phyloP scores from a whole-genome alignment of 2,797 vertebrate species.

The Hozukius guyotensis region DNA sequence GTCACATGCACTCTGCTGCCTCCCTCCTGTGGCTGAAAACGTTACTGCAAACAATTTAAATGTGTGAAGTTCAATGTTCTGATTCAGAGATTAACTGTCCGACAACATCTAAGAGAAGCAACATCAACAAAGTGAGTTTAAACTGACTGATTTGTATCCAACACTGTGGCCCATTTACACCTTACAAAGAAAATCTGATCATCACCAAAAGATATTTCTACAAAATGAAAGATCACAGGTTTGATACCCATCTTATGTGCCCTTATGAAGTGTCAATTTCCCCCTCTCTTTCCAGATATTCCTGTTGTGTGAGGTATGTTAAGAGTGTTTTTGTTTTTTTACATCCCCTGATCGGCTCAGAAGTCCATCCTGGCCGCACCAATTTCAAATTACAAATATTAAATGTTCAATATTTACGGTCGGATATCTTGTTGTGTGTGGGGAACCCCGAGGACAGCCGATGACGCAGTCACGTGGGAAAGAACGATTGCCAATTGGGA shows the following conservation, averaged over 20 bases:
- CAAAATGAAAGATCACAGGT: not conserved
- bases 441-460: no score
- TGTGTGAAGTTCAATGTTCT: not conserved
- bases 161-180: not conserved
- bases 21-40: slow-evolving; percentile 47
- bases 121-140: not conserved
- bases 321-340: no score
- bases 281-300: no score
- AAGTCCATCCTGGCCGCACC: no score
- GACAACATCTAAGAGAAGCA: not conserved
- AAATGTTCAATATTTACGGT: no score
- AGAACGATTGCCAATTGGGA: no score
- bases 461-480: no score
- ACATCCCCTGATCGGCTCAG: no score
- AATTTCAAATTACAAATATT: no score
- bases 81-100: not conserved
- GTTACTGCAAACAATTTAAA: slow-evolving; percentile 18
- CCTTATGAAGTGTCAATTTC: not conserved
- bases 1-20: not conserved
- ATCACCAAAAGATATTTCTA: not conserved
- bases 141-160: not conserved
- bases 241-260: not conserved
- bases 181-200: not conserved
- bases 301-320: no score
- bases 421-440: no score